Base-by-base conservation (phyloP, 2,888 invertebrate species). In the Metallyticus violacea region DNA sequence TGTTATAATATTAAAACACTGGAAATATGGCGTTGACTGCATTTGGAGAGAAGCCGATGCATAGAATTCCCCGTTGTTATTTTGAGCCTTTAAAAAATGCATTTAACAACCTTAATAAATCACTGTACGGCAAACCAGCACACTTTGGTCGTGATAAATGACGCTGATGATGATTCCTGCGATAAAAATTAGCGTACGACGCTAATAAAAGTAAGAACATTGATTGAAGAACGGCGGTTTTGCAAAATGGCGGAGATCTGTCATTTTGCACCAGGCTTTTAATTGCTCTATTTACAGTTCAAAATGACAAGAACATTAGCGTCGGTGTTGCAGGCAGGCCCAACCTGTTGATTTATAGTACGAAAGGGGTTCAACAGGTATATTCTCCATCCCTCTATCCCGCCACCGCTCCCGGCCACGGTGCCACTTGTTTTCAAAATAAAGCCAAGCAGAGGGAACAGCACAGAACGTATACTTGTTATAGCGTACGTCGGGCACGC, bases 321-420 rank as follows among this genome's bases (percentile, higher is more conserved):
- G 77, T 77, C 28, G 62, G 76, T 77, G 26, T 77, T 83, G 82
- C 26, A 82, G 27, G 76, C n/a, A 30, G 26, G 29, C 83, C 27
- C 83, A 83, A 83, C 83, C 83, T 83, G 83, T 83, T 83, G 83
- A 83, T 83, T 83, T 83, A 83, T 83, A 83, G 77, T 77, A 83
- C 83, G 76, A 77, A 77, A 83, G 77, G 77, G 83, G 83, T 83
- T 83, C 83, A 77, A 83, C 83, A 83, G 83, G 83, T 83, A 77
- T 27, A 79, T 27, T 22, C 79, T 26, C 25, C 7, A 22, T n/a
- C 78, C 26, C n/a, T n/a, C n/a, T n/a, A n/a, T 78, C 78, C 26
- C 15, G 15, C 15, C 40, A 62, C 15, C 40, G 15, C 3, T 6
- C 29, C 3, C 40, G 15, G 15, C 40, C 40, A 22, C 7, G 40